These are phyloP conservation scores for Tillus elongatus DNA, from an alignment of 2,888 invertebrate species.

Conservation along the genomic window DNA sequence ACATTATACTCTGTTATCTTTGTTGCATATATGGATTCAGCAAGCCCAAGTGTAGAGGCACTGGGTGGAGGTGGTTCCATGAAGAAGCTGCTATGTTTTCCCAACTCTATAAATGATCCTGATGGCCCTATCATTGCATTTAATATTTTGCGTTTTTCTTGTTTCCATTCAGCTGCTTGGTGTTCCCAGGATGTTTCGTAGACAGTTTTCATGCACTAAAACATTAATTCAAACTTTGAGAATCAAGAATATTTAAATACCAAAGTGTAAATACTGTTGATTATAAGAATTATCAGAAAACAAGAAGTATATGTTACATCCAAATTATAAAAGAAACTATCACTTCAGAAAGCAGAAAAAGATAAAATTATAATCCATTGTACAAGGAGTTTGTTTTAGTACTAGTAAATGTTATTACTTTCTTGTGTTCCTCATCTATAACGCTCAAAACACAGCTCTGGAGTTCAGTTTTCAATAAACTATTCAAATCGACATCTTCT, in stretches of 20 bases:
- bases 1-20: slow-evolving; percentile 74
- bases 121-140: slow-evolving; percentile 82
- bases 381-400: too few species aligned
- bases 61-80: slow-evolving; percentile 46
- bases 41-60: slow-evolving; percentile 52
- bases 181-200: slow-evolving; percentile 67
- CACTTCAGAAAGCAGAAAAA: too few species aligned
- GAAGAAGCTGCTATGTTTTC: slow-evolving; percentile 46
- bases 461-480: slow-evolving; percentile 84
- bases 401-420: too few species aligned
- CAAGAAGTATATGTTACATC: too few species aligned
- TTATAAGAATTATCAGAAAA: too few species aligned
- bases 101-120: slow-evolving; percentile 69
- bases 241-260: slow-evolving; percentile 5
- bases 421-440: slow-evolving; percentile 81
- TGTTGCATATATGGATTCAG: slow-evolving; percentile 76
- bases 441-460: slow-evolving; percentile 88
- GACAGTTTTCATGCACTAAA: slow-evolving; percentile 54
- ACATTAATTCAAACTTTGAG: slow-evolving; percentile 7
- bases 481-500: slow-evolving; percentile 82
- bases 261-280: too few species aligned
- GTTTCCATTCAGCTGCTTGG: slow-evolving; percentile 82
- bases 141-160: slow-evolving; percentile 79
- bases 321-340: too few species aligned
- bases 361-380: too few species aligned